phyloP scores from a whole-genome alignment of 2,888 invertebrate genomes.

The Pimpla rufipes region DNA sequence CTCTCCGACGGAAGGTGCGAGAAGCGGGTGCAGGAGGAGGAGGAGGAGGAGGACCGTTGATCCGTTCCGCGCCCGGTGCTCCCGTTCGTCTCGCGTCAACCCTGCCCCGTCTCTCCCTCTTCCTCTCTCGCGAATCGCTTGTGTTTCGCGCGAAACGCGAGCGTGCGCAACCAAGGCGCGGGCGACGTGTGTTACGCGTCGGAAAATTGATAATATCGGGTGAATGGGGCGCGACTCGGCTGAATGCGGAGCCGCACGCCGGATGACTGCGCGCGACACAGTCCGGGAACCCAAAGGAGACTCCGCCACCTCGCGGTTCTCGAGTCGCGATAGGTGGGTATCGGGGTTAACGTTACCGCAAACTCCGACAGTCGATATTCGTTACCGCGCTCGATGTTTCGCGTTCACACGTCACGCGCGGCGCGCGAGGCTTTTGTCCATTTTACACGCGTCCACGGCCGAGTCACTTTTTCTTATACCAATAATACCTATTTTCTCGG shows the following conservation, averaged over 20 bases:
- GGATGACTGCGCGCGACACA: neutral
- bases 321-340: constrained; percentile 26
- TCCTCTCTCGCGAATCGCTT: constrained; percentile 57
- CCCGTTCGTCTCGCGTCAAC: constrained; percentile 48
- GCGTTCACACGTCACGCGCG: neutral
- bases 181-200: constrained; percentile 17
- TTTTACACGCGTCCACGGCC: no score
- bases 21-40: no score
- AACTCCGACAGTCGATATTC: constrained; percentile 31
- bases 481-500: no score
- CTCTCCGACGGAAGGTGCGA: no score
- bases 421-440: no score
- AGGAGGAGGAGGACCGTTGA: neutral
- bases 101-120: constrained; percentile 47
- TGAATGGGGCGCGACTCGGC: constrained; percentile 18
- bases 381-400: neutral
- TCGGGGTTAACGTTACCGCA: constrained; percentile 32
- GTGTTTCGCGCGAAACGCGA: constrained; percentile 28
- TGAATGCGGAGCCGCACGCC: no score
- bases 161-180: constrained; percentile 51
- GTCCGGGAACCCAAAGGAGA: constrained; percentile 28
- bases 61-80: constrained; percentile 56
- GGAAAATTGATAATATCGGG: constrained; percentile 64
- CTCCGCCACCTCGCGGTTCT: constrained; percentile 1
- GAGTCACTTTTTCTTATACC: no score